A percentile compares a stretch with the other conserved stretches of the same genome.
Conservation (phyloP, 2,888 invertebrate species). For the Rotaria sp. region DNA sequence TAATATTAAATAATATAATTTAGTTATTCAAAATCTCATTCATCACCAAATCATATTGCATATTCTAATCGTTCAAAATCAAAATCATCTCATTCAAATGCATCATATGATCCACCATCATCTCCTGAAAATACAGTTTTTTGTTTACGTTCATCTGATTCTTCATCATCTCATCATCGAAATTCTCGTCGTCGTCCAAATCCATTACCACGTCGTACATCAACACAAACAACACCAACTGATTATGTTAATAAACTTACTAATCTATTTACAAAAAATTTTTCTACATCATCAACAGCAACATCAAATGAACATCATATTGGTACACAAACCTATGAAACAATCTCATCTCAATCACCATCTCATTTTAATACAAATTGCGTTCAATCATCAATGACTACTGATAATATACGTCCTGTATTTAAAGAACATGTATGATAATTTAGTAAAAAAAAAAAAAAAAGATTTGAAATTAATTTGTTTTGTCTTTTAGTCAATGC, state of each 20-base stretch:
- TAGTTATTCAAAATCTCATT: not conserved
- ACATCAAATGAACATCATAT: not conserved
- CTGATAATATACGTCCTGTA: not conserved
- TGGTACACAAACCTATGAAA: not conserved
- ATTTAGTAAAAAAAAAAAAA: not conserved
- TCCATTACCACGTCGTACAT: not conserved
- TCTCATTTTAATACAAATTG: not conserved
- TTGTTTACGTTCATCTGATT: not conserved
- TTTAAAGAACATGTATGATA: not conserved
- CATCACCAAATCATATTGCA: not conserved
- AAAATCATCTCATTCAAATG: not conserved
- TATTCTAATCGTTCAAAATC: not conserved
- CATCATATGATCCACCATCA: not conserved
- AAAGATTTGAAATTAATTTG: not conserved
- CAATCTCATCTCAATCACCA: not conserved
- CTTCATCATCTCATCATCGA: not conserved
- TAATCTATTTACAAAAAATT: not conserved
- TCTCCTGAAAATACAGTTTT: not conserved
- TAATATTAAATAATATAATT: not conserved
- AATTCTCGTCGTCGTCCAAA: slow-evolving; percentile 1
- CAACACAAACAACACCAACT: not conserved
- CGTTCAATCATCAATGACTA: not conserved
- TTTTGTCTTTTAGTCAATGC: not conserved
- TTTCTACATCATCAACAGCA: not conserved
- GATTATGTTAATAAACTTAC: slow-evolving; percentile 1